phyloP scores from a whole-genome alignment of 92 coral and sea anemone species.

The Epizoanthus fatuus region DNA sequence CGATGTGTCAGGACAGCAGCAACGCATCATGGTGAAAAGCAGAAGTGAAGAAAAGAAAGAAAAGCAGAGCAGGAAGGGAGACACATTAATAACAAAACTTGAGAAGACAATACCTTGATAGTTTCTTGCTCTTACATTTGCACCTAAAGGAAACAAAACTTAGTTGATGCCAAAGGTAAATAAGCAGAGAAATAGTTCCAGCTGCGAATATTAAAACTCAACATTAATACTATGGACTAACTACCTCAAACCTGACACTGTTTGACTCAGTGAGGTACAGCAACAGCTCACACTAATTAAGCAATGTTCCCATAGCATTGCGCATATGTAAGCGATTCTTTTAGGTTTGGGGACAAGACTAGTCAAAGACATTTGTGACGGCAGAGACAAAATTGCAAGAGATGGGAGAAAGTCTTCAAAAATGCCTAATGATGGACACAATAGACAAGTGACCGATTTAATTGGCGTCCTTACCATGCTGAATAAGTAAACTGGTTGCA shows the following conservation, averaged over 20 bases:
- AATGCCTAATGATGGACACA: not conserved
- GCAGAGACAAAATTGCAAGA: no score
- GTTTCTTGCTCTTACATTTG: slow-evolving; percentile 87
- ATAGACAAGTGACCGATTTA: not conserved
- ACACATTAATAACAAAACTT: not conserved
- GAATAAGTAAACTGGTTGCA: slow-evolving; percentile 91
- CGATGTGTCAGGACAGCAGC: no score
- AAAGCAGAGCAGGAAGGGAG: not conserved
- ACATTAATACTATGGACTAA: no score
- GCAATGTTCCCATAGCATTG: no score
- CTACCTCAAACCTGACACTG: not conserved
- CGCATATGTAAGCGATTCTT: not conserved
- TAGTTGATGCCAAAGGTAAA: not conserved
- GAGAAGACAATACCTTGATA: slow-evolving; percentile 72
- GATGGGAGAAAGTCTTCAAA: no score
- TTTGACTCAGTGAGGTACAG: no score
- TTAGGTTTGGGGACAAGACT: no score
- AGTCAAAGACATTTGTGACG: not conserved
- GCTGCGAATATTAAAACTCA: no score
- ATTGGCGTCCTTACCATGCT: slow-evolving; percentile 62
- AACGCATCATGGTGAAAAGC: no score
- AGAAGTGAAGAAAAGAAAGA: not conserved
- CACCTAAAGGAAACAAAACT: slow-evolving; percentile 51
- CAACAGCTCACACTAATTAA: no score
- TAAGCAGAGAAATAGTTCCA: not conserved